Conservation (phyloP, 2,888 invertebrate genomes). For the Megamerina dolium region DNA sequence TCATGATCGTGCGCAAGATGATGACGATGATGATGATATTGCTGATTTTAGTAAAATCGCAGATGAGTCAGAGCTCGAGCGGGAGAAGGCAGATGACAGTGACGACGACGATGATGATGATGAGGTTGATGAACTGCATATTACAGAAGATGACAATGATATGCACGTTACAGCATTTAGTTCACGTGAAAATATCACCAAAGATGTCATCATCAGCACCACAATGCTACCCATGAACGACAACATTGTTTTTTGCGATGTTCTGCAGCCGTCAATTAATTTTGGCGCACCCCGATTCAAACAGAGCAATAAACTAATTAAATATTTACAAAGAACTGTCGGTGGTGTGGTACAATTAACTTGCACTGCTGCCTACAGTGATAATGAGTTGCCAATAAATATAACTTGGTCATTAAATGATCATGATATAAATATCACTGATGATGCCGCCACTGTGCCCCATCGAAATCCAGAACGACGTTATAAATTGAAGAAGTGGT, state of each 20-base stretch:
- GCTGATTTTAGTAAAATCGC: constrained; percentile 22
- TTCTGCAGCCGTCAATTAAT: background rate
- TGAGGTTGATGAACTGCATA: too few relatives aligned
- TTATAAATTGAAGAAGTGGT: constrained; percentile 63
- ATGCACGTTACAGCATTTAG: background rate
- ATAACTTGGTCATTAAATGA: constrained; percentile 80
- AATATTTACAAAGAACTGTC: constrained; percentile 58
- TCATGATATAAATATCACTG: too few relatives aligned
- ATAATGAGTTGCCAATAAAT: too few relatives aligned
- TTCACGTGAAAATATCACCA: background rate
- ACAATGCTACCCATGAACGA: too few relatives aligned
- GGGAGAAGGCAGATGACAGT: background rate
- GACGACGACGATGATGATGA: background rate
- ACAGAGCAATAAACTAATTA: constrained; percentile 9
- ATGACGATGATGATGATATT: constrained; percentile 20
- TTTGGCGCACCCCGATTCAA: constrained; percentile 1
- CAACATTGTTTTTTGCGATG: constrained; percentile 3
- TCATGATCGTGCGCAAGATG: background rate
- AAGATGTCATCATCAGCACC: too few relatives aligned
- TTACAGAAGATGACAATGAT: background rate
- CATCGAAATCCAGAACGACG: too few relatives aligned
- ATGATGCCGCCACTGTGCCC: too few relatives aligned
- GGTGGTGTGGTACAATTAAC: constrained; percentile 66
- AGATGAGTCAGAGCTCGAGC: constrained; percentile 3
- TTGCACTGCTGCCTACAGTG: too few relatives aligned